A percentile compares a stretch with the other conserved stretches of the same genome.
Conservation (phyloP, 2,888 invertebrate species). For the Nephrotoma flavescens region DNA sequence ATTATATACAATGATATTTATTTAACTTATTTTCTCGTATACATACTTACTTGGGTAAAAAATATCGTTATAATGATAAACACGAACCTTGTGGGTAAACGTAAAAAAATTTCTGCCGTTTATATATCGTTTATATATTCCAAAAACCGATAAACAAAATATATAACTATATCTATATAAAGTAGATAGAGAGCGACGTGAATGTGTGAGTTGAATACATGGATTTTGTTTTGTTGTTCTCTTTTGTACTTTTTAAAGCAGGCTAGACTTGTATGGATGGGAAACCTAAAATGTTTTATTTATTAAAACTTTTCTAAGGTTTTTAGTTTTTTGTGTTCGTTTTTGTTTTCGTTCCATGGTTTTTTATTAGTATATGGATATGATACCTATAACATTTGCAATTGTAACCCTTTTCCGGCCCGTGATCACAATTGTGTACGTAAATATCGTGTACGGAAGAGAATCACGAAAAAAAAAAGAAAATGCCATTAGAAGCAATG, state of each 20-base stretch:
- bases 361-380: no score
- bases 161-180: not conserved
- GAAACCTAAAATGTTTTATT: not conserved
- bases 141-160: not conserved
- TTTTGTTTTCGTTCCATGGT: not conserved
- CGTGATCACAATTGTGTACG: no score
- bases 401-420: no score
- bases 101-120: not conserved
- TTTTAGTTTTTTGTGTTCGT: not conserved
- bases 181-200: not conserved
- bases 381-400: no score
- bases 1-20: not conserved
- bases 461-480: no score
- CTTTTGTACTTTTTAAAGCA: not conserved
- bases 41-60: not conserved
- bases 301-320: not conserved
- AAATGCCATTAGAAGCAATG: no score
- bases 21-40: not conserved
- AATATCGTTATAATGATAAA: not conserved
- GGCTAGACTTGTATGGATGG: not conserved
- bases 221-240: not conserved
- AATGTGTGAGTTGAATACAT: not conserved
- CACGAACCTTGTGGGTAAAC: not conserved
- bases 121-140: not conserved
- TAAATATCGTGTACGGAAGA: no score